These are phyloP conservation scores for Elachura formosa DNA, from an alignment of 2,113 vertebrate genomes.

Conservation along the genomic window DNA sequence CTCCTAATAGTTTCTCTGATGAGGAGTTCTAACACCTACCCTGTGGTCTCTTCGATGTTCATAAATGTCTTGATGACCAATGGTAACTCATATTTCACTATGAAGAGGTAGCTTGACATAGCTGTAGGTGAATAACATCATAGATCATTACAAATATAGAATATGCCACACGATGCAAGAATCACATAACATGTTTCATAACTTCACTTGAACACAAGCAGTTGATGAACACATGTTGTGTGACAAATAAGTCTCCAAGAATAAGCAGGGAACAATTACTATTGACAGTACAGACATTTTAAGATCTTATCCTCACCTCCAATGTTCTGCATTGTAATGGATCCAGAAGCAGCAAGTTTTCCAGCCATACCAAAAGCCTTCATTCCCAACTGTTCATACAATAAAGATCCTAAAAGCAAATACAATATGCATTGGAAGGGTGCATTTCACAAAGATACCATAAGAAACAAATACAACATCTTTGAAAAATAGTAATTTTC, in stretches of 20 bases:
- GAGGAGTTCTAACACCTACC: conserved; percentile 80
- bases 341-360: conserved; percentile 90
- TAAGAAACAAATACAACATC: neutral
- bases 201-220: conserved; percentile 53
- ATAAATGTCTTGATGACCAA: conserved; percentile 89
- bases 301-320: conserved; percentile 79
- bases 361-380: conserved; percentile 93
- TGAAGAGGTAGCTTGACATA: conserved; percentile 99
- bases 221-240: conserved; percentile 60
- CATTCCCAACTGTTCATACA: conserved; percentile 93
- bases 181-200: conserved; percentile 67
- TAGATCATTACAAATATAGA: conserved; percentile 74
- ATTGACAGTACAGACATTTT: neutral
- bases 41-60: conserved; percentile 72
- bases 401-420: conserved; percentile 78
- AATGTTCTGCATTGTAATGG: conserved; percentile 97
- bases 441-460: neutral
- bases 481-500: neutral
- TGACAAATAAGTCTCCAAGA: conserved; percentile 43
- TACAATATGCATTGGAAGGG: neutral
- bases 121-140: conserved; percentile 82
- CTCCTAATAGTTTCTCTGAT: conserved; percentile 62
- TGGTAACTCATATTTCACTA: conserved; percentile 97
- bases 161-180: conserved; percentile 55
- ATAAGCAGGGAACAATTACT: conserved; percentile 31